phyloP scores from a whole-genome alignment of 2,888 invertebrate species.

The Brachypterus glaber region DNA sequence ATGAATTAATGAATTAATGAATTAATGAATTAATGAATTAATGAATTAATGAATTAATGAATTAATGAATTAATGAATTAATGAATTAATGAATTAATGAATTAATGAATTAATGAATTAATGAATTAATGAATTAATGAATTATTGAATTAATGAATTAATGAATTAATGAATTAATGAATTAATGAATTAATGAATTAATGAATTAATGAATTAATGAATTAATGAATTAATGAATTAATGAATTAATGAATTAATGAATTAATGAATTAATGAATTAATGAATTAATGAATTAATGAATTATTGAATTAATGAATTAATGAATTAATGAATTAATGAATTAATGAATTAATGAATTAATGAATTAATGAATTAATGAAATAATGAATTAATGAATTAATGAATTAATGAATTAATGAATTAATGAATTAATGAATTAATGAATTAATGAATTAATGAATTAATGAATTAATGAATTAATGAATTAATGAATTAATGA shows the following conservation, averaged over 20 bases:
- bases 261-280: background rate
- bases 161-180: background rate
- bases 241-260: background rate
- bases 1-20: too few species aligned
- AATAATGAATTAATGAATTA: background rate
- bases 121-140: background rate
- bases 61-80: too few species aligned
- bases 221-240: background rate
- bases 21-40: too few species aligned
- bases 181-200: conserved; percentile 1
- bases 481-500: background rate
- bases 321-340: background rate
- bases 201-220: background rate
- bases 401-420: background rate
- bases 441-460: background rate
- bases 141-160: background rate
- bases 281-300: background rate
- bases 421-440: background rate
- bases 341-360: background rate
- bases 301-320: background rate
- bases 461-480: background rate
- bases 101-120: background rate
- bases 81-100: too few species aligned
- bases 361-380: background rate
- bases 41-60: too few species aligned